Percentiles rank a stretch among this genome's conserved stretches.
These are phyloP conservation scores for Nyctibius bracteatus DNA, from an alignment of 2,113 vertebrate species.

Conservation along the genomic window DNA sequence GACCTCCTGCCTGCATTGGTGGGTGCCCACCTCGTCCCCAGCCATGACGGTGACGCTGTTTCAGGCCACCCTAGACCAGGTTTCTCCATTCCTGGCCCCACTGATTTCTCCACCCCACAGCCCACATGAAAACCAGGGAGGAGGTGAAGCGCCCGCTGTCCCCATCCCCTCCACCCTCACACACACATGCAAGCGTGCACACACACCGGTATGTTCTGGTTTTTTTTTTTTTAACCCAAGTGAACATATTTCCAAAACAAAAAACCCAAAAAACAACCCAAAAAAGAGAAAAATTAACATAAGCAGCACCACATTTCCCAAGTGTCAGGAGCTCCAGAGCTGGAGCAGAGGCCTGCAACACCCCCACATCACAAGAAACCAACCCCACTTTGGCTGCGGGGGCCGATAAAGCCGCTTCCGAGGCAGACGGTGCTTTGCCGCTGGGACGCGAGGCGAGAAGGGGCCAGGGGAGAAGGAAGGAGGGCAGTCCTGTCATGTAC, in stretches of 20 bases:
- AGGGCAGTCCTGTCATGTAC: background rate
- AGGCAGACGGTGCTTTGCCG: background rate
- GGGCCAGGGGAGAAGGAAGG: background rate
- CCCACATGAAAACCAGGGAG: background rate
- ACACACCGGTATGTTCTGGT: background rate
- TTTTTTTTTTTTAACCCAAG: background rate
- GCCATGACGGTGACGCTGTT: rapidly evolving
- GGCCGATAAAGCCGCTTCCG: background rate
- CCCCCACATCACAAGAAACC: background rate
- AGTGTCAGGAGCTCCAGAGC: slow-evolving; percentile 22
- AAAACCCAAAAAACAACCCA: background rate
- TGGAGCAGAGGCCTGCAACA: background rate
- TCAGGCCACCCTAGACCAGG: background rate
- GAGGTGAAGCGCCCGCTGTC: background rate
- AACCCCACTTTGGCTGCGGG: background rate
- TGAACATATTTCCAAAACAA: background rate
- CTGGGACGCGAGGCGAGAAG: background rate
- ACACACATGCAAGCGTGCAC: background rate
- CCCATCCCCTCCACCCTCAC: background rate
- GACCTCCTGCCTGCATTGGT: background rate
- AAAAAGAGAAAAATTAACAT: background rate
- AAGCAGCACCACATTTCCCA: slow-evolving; percentile 13
- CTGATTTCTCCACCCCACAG: background rate
- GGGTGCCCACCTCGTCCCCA: rapidly evolving
- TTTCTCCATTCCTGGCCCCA: background rate